Percentiles rank a stretch among this genome's conserved stretches.
phyloP scores from a whole-genome alignment of 1,140 invertebrate species.

The Tribolium castaneum region DNA sequence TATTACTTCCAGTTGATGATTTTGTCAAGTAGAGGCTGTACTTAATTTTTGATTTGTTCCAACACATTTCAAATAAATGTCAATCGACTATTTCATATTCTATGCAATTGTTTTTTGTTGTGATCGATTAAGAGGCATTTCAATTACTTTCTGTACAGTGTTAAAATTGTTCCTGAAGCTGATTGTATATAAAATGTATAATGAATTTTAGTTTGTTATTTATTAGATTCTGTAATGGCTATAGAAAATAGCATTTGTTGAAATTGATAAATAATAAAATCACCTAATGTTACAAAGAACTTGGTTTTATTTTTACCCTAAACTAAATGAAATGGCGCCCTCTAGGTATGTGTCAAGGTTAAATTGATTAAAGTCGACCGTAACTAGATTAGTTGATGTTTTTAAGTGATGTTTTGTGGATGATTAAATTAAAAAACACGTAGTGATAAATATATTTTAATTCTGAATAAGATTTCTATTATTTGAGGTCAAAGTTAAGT shows the following conservation, averaged over 20 bases:
- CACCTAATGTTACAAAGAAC: conserved; percentile 54
- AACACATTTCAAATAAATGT: conserved; percentile 32
- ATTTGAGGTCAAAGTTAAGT: no score
- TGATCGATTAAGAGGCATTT: conserved; percentile 51
- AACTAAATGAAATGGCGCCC: no score
- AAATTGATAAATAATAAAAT: conserved; percentile 56
- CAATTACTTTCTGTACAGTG: conserved; percentile 56
- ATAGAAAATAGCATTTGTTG: conserved; percentile 59
- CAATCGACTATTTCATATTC: conserved; percentile 3
- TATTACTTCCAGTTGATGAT: no score
- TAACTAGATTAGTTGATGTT: no score
- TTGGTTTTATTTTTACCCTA: neutral
- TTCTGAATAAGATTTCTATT: no score
- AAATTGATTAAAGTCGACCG: no score
- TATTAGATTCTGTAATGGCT: conserved; percentile 57
- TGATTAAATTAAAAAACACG: no score
- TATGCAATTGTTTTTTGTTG: conserved; percentile 27
- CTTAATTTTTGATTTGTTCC: conserved; percentile 22
- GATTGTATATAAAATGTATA: conserved; percentile 56
- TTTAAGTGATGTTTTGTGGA: no score
- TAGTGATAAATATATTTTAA: no score
- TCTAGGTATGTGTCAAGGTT: no score
- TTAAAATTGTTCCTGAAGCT: conserved; percentile 55
- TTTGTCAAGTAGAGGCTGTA: conserved; percentile 32
- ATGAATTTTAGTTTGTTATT: conserved; percentile 60